Conservation (phyloP, 2,797 vertebrate species). For the Typhlichthys eigenmanni region DNA sequence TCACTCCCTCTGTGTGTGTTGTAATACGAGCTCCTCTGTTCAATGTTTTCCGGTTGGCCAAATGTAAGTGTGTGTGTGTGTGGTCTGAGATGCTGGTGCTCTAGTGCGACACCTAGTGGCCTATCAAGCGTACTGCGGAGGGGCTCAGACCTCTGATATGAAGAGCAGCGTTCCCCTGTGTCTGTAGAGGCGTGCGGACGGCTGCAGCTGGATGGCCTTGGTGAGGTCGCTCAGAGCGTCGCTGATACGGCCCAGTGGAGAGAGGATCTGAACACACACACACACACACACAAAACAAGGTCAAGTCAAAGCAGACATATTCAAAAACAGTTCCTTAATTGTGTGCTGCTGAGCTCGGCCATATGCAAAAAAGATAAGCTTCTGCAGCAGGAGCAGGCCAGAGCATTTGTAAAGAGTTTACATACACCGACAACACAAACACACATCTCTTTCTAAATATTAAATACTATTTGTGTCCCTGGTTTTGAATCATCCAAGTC, state of each 20-base stretch:
- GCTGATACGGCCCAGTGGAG: constrained; percentile 92
- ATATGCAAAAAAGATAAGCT: background rate
- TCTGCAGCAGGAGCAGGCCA: background rate
- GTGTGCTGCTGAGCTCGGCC: background rate
- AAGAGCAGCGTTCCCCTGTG: constrained; percentile 95
- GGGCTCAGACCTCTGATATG: constrained; percentile 88
- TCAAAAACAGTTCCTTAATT: background rate
- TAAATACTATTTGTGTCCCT: too few relatives aligned
- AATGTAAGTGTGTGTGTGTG: too few relatives aligned
- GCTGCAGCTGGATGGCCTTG: constrained; percentile 94
- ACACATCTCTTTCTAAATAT: too few relatives aligned
- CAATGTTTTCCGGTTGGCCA: too few relatives aligned
- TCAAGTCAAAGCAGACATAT: background rate
- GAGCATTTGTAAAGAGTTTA: background rate
- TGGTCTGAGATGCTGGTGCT: too few relatives aligned
- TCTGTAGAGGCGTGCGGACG: constrained; percentile 91
- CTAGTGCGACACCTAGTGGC: too few relatives aligned
- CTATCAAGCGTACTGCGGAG: too few relatives aligned
- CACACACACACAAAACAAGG: constrained; percentile 9
- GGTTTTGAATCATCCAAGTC: too few relatives aligned
- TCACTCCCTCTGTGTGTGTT: too few relatives aligned
- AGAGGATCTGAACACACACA: constrained; percentile 84
- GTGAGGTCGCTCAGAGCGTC: constrained; percentile 94
- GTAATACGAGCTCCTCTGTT: too few relatives aligned
- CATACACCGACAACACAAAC: background rate